phyloP scores from a whole-genome alignment of 35 echinoderm and acorn worm genomes.

The Stichopus chloronotus region DNA sequence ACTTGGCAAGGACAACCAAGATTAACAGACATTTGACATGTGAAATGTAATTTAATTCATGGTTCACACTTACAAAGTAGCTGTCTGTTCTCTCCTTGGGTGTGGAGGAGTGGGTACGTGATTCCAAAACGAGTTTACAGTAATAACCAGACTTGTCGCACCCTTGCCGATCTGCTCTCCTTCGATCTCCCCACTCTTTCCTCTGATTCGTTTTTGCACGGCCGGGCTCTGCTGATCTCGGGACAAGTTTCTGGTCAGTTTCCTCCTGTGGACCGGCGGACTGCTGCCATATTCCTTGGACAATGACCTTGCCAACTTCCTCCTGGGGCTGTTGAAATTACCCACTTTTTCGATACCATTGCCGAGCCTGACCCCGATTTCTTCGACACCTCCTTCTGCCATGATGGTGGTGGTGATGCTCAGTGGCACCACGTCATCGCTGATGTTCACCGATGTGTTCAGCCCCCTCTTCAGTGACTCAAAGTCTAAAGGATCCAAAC shows the following conservation, averaged over 20 bases:
- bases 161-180: constrained; percentile 34
- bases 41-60: no score
- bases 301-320: background rate
- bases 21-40: no score
- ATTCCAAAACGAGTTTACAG: constrained; percentile 57
- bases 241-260: constrained; percentile 4
- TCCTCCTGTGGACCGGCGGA: background rate
- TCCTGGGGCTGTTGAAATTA: background rate
- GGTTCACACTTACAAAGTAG: constrained; percentile 40
- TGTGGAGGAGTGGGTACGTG: constrained; percentile 73
- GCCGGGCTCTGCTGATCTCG: constrained; percentile 8
- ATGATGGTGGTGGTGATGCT: constrained; percentile 65
- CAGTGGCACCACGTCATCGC: background rate
- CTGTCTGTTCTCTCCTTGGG: constrained; percentile 64
- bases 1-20: no score
- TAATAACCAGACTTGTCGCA: constrained; percentile 35
- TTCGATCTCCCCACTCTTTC: constrained; percentile 1
- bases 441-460: background rate
- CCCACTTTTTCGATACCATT: constrained; percentile 50
- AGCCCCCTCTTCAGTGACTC: constrained; percentile 33
- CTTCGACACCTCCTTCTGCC: constrained; percentile 79
- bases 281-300: background rate
- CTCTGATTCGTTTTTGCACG: background rate
- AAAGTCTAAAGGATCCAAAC: constrained; percentile 55
- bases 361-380: constrained; percentile 60